Evolutionary conservation across 2,113 vertebrate genomes (phyloP).

Genomic region (Laticauda laticaudata): DNA sequence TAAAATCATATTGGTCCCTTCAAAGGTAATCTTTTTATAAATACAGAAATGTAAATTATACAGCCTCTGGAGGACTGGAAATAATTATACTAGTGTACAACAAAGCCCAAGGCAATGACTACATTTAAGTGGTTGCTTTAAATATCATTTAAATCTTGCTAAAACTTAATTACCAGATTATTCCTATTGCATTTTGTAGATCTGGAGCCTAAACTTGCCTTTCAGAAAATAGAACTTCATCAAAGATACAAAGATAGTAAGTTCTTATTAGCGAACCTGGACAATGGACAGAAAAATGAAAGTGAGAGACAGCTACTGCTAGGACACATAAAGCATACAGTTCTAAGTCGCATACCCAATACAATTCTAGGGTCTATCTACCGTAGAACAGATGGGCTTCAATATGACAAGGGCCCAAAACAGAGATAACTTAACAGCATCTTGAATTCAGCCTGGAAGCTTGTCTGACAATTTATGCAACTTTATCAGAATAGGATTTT

Average conservation of each 20-base stretch:
- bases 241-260: slow-evolving; percentile 80
- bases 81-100: slow-evolving; percentile 82
- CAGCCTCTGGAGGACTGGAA: slow-evolving; percentile 78
- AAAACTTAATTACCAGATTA: slow-evolving; percentile 83
- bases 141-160: slow-evolving; percentile 83
- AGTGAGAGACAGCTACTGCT: slow-evolving; percentile 65
- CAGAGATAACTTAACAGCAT: not conserved
- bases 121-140: slow-evolving; percentile 79
- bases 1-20: slow-evolving; percentile 75
- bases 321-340: slow-evolving; percentile 1
- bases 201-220: slow-evolving; percentile 81
- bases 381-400: not conserved
- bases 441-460: not conserved
- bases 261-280: slow-evolving; percentile 72
- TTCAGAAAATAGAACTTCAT: slow-evolving; percentile 84
- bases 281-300: slow-evolving; percentile 70
- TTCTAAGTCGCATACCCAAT: not conserved
- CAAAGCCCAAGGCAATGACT: slow-evolving; percentile 80
- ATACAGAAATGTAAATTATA: slow-evolving; percentile 81
- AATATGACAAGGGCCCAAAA: not conserved
- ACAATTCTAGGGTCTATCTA: not conserved
- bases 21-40: slow-evolving; percentile 80
- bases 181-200: slow-evolving; percentile 79
- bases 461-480: not conserved
- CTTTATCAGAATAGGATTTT: not conserved